A percentile compares a stretch with the other conserved stretches of the same genome.
Evolutionary conservation across 2,888 invertebrate species (phyloP).

Genomic region (Brachylomia viminalis): DNA sequence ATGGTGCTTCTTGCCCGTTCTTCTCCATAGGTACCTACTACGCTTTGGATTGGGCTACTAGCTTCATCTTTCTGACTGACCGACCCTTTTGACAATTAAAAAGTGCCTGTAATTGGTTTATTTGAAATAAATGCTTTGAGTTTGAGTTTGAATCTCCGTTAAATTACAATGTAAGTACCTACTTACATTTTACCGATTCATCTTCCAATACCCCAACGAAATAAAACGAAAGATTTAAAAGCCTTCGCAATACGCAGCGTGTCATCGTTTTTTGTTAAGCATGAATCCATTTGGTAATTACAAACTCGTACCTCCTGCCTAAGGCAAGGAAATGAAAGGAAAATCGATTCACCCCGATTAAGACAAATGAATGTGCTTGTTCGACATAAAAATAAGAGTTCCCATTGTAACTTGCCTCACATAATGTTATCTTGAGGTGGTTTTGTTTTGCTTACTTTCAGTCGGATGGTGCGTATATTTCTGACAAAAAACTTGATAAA

Average conservation of each 20-base stretch:
- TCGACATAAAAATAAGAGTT: constrained; percentile 35
- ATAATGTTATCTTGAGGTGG: constrained; percentile 19
- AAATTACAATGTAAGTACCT: neutral
- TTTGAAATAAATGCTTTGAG: too few species aligned
- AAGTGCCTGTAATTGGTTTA: too few species aligned
- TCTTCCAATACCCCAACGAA: constrained; percentile 1
- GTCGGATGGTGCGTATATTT: neutral
- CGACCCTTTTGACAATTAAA: too few species aligned
- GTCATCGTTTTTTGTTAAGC: constrained; percentile 41
- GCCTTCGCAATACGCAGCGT: constrained; percentile 7
- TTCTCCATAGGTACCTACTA: too few species aligned
- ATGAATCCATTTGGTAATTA: constrained; percentile 47
- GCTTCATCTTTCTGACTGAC: too few species aligned
- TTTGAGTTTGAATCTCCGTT: too few species aligned
- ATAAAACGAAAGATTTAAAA: constrained; percentile 26
- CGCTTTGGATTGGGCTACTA: too few species aligned
- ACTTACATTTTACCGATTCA: neutral
- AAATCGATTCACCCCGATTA: constrained; percentile 53
- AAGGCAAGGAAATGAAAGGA: constrained; percentile 19
- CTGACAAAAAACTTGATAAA: constrained; percentile 2
- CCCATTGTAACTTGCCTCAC: constrained; percentile 22
- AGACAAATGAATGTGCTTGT: constrained; percentile 50
- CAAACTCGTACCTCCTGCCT: constrained; percentile 3
- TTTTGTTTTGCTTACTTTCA: constrained; percentile 1
- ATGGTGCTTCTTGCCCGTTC: too few species aligned